Conservation (phyloP, 2,888 invertebrate species). For the Lasioglossum zephyrum region DNA sequence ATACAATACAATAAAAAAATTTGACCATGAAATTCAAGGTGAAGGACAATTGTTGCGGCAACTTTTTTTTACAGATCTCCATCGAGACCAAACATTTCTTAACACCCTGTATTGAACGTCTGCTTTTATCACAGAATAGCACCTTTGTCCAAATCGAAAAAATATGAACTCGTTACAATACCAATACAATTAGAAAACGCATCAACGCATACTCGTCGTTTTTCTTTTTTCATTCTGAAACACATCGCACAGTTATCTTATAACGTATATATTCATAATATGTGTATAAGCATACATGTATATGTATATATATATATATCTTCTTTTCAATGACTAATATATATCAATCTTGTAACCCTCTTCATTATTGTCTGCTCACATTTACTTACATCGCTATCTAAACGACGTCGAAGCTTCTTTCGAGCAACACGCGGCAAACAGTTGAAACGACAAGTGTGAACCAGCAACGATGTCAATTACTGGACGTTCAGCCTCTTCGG, state of each 20-base stretch:
- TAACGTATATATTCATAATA: conserved; percentile 54
- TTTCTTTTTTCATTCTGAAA: conserved; percentile 19
- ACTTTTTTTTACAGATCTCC: too few species aligned
- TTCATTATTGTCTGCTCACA: conserved; percentile 84
- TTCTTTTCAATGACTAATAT: conserved; percentile 56
- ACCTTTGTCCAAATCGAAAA: conserved; percentile 41
- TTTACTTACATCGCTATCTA: conserved; percentile 80
- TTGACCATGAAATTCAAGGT: too few species aligned
- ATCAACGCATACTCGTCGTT: conserved; percentile 30
- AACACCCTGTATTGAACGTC: too few species aligned
- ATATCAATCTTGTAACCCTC: conserved; percentile 73
- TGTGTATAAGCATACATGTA: conserved; percentile 40
- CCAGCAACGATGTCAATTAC: conserved; percentile 46
- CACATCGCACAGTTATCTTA: conserved; percentile 48
- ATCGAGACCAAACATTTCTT: too few species aligned
- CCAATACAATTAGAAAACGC: conserved; percentile 34
- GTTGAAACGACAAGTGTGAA: conserved; percentile 39
- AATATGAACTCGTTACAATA: conserved; percentile 6
- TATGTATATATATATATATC: conserved; percentile 63
- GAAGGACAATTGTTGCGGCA: too few species aligned
- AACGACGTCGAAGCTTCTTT: conserved; percentile 59
- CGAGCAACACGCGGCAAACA: conserved; percentile 27
- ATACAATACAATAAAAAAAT: too few species aligned
- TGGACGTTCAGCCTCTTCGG: conserved; percentile 29
- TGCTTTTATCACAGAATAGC: conserved; percentile 27